Conservation (phyloP, 2,113 vertebrate genomes). For the Phaetusa simplex region DNA sequence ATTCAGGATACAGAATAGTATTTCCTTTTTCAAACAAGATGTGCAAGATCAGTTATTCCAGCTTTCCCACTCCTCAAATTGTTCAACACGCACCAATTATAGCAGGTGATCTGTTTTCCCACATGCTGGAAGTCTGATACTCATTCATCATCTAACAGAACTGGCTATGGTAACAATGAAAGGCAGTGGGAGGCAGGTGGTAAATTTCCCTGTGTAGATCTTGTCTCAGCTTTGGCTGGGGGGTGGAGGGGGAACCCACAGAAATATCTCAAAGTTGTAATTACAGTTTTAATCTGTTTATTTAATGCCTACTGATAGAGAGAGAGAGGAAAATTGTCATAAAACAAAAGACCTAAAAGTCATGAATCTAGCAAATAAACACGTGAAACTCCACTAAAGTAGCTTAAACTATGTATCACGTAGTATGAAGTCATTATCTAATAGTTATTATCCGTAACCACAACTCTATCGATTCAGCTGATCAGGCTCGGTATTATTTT, state of each 20-base stretch:
- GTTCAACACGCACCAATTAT: neutral
- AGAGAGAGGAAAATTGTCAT: neutral
- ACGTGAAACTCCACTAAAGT: neutral
- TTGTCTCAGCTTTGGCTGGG: neutral
- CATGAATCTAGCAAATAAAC: neutral
- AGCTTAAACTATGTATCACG: neutral
- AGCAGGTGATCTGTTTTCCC: neutral
- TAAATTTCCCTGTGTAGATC: neutral
- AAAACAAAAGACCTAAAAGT: neutral
- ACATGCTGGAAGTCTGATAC: neutral
- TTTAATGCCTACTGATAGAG: neutral
- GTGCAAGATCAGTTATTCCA: neutral
- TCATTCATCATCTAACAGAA: neutral
- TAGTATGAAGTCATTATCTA: neutral
- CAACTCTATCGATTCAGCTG: neutral
- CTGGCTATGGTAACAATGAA: neutral
- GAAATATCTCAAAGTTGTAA: neutral
- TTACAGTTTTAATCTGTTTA: neutral
- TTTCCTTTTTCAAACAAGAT: neutral
- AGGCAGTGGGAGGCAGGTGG: neutral
- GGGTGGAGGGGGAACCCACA: too few relatives aligned
- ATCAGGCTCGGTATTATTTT: neutral
- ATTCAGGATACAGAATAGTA: neutral
- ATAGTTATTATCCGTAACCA: neutral
- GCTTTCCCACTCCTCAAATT: neutral